Conservation (phyloP, 1,140 invertebrate genomes). For the Lepidostoma basale region DNA sequence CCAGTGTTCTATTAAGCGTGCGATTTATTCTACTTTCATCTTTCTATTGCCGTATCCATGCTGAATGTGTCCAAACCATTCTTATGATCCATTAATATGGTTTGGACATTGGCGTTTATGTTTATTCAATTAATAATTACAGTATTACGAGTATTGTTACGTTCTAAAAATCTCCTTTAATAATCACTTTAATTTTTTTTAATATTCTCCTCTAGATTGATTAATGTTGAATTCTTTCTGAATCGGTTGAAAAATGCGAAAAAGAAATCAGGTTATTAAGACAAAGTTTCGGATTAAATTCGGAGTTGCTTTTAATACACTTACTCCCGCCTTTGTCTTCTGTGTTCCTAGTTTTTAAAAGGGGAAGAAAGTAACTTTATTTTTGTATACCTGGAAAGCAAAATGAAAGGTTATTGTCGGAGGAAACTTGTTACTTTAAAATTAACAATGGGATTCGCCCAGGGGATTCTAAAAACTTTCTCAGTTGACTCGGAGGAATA, state of each 20-base stretch:
- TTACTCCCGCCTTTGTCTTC: constrained; percentile 33
- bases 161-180: too few relatives aligned
- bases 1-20: too few relatives aligned
- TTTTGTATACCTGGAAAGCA: constrained; percentile 33
- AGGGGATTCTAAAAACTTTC: not conserved
- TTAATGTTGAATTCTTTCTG: too few relatives aligned
- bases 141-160: too few relatives aligned
- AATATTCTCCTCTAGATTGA: too few relatives aligned
- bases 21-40: too few relatives aligned
- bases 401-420: constrained; percentile 33
- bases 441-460: constrained; percentile 11
- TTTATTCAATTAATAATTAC: too few relatives aligned
- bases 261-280: constrained; percentile 26
- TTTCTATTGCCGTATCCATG: too few relatives aligned
- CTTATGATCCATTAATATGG: too few relatives aligned
- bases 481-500: not conserved
- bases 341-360: constrained; percentile 28
- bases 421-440: constrained; percentile 14
- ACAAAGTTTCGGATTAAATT: constrained; percentile 38
- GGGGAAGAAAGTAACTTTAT: constrained; percentile 17
- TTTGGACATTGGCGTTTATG: too few relatives aligned
- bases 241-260: constrained; percentile 16
- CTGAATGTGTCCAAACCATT: too few relatives aligned
- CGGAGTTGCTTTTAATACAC: constrained; percentile 35
- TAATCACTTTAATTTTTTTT: too few relatives aligned